Base-by-base conservation (phyloP, 1,140 invertebrate species). In the Tribolium castaneum region DNA sequence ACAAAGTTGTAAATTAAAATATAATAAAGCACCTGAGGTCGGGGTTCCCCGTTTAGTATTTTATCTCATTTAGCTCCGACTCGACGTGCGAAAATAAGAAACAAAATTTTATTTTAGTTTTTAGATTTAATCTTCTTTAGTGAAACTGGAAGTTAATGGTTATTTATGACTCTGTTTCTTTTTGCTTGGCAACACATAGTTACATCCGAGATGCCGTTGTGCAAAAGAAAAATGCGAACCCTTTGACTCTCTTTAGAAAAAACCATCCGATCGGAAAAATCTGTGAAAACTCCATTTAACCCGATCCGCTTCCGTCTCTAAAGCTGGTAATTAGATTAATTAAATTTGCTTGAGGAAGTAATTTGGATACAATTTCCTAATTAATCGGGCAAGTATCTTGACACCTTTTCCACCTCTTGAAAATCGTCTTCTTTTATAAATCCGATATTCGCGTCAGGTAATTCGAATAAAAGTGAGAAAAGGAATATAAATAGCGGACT, bases 281-380 rank as follows among this genome's bases (percentile, higher is more conserved):
- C 12, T 30, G 30, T 45, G n/a, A 66, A 30, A 30, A n/a, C 59
- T 66, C 59, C 6, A 66, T 62, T 62, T 25, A 62, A 22, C 56
- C 22, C 4, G 16, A 7, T 35, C 14, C 30, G 10, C 30, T 16
- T 59, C 19, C 19, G 2, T 10, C 25, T 22, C 54, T 25, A n/a
- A 25, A 59, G 10, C 5, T 6, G 30, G 10, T 66, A 66, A 66
- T 66, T 66, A 66, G 30, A 66, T 66, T 66, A 66, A 66, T 66
- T 34, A 66, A 66, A 66, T 66, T 35, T 22, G 59, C 30, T 12
- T n/a, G 59, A 66, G 59, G 59, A 66, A 66, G 59, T 35, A 66
- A 66, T 66, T 66, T 66, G 30, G 59, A 35, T 66, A 66, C 59
- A 66, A 66, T 66, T 66, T 66, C 59, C 59, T 66, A 66, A 66